These are phyloP conservation scores for Myiopsitta monachus DNA, from an alignment of 2,113 vertebrate species.

Conservation along the genomic window DNA sequence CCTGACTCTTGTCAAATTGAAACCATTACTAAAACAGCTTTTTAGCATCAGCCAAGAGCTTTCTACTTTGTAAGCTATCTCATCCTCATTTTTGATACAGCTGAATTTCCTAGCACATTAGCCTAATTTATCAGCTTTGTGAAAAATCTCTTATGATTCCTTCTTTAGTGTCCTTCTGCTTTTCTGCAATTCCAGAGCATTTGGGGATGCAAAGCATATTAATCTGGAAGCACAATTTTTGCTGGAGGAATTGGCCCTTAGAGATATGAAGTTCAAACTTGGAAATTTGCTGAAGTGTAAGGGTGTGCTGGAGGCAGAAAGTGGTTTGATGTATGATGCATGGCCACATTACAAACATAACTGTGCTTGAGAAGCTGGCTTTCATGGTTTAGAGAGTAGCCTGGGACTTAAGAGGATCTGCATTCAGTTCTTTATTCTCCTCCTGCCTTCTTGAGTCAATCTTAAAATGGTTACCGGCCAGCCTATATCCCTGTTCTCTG, in stretches of 20 bases:
- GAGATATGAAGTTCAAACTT: not conserved
- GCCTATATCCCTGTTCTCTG: not conserved
- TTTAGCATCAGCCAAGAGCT: not conserved
- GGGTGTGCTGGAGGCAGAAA: not conserved
- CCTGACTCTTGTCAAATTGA: not conserved
- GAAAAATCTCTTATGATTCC: not conserved
- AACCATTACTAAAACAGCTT: not conserved
- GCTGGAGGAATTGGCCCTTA: not conserved
- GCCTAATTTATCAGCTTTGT: not conserved
- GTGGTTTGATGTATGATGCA: not conserved
- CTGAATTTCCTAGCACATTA: not conserved
- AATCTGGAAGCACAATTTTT: not conserved
- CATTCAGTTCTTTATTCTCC: not conserved
- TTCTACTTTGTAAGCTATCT: not conserved
- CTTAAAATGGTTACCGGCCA: not conserved
- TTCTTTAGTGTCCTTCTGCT: not conserved
- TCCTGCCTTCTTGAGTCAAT: not conserved
- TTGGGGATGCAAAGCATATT: not conserved
- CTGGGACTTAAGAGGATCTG: not conserved
- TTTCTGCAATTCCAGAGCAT: not conserved
- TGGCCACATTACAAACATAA: not conserved
- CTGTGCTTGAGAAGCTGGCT: not conserved
- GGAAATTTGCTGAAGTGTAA: not conserved
- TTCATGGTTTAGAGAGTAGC: not conserved
- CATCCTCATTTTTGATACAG: not conserved